Percentiles rank a stretch among this genome's conserved stretches.
phyloP scores from a whole-genome alignment of 2,113 vertebrate species.

The Poeciliopsis occidentalis region DNA sequence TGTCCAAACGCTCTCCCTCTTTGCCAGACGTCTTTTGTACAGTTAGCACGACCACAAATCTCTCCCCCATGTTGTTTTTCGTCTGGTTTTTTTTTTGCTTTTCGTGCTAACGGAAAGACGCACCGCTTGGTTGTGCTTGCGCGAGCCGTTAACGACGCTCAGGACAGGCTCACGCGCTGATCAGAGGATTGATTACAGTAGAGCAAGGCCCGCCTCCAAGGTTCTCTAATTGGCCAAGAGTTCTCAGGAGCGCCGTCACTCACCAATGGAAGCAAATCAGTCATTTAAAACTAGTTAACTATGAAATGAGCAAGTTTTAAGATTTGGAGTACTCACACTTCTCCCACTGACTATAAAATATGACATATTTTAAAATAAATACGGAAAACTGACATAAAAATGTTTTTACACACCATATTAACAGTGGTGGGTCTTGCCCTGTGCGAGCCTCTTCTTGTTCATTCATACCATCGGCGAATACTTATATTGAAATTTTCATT shows the following conservation, averaged over 20 bases:
- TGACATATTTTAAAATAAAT: too few relatives aligned
- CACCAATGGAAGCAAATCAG: constrained; percentile 24
- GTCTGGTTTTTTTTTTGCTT: neutral
- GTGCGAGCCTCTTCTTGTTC: too few relatives aligned
- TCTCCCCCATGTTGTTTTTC: constrained; percentile 71
- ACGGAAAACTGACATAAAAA: too few relatives aligned
- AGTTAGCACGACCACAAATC: constrained; percentile 78
- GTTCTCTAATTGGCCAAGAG: constrained; percentile 57
- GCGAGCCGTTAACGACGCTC: neutral
- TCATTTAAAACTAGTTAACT: neutral
- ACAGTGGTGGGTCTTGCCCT: too few relatives aligned
- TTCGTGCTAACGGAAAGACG: neutral
- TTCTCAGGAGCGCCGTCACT: constrained; percentile 44
- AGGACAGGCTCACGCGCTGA: constrained; percentile 33
- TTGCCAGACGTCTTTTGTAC: constrained; percentile 51
- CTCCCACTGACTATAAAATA: too few relatives aligned
- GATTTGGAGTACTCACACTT: too few relatives aligned
- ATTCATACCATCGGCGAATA: too few relatives aligned
- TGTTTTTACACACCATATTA: too few relatives aligned
- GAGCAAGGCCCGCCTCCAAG: constrained; percentile 25
- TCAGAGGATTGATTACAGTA: constrained; percentile 64
- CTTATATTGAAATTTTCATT: too few relatives aligned
- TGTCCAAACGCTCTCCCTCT: constrained; percentile 25
- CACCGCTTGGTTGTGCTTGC: neutral
- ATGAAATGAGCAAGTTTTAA: constrained; percentile 1